Percentiles rank a stretch among this genome's conserved stretches.
Conservation (phyloP, 2,888 invertebrate species). For the Apamea sordens region DNA sequence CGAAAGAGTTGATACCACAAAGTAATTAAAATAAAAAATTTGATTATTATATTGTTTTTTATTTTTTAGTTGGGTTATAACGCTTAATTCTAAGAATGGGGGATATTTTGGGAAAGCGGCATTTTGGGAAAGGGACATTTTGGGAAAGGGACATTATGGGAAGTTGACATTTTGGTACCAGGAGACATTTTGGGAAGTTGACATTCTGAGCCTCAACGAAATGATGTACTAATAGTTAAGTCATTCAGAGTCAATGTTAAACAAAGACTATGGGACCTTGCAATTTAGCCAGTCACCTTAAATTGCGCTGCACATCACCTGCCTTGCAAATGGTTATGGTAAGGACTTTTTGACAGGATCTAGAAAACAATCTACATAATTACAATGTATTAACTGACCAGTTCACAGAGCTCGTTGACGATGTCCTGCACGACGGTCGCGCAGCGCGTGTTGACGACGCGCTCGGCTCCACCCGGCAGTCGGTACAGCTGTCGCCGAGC, state of each 20-base stretch:
- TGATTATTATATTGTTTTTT: no score
- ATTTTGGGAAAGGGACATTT: no score
- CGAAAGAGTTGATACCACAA: no score
- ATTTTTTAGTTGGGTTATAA: no score
- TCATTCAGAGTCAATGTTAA: background rate
- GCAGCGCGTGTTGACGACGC: slow-evolving; percentile 98
- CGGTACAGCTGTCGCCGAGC: slow-evolving; percentile 94
- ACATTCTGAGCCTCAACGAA: no score
- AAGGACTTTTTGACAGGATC: background rate
- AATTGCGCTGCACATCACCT: background rate
- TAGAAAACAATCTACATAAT: background rate
- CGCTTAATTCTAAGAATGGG: no score
- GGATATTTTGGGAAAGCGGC: no score
- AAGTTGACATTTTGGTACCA: no score
- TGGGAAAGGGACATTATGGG: no score
- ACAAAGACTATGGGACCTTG: background rate
- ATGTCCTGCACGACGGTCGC: slow-evolving; percentile 97
- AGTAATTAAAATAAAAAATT: no score
- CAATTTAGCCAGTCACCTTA: no score
- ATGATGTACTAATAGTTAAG: background rate
- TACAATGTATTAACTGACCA: slow-evolving; percentile 80
- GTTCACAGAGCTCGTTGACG: slow-evolving; percentile 92
- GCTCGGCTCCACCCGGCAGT: slow-evolving; percentile 98
- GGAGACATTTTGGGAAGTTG: no score
- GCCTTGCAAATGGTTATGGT: background rate